A percentile compares a stretch with the other conserved stretches of the same genome.
Evolutionary conservation across 2,797 vertebrate species (phyloP).

Genomic region (Alfaro cultratus): DNA sequence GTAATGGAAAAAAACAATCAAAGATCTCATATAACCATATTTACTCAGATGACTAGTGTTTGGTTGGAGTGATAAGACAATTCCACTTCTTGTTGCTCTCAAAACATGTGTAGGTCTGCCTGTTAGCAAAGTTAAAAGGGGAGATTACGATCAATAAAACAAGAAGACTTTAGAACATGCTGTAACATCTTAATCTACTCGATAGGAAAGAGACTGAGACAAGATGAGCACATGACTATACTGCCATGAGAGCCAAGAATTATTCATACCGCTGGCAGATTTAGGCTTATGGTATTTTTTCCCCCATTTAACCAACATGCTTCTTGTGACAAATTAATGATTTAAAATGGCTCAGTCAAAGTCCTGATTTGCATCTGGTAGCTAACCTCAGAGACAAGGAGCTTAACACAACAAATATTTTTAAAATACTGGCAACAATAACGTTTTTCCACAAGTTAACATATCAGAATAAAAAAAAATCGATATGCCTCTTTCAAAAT

Average conservation of each 20-base stretch:
- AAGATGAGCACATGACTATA: conserved; percentile 25
- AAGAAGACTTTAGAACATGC: conserved; percentile 18
- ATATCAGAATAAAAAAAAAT: neutral
- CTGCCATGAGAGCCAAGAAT: neutral
- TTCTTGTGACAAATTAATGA: neutral
- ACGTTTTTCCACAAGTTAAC: neutral
- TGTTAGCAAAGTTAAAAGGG: conserved; percentile 55
- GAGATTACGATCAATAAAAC: conserved; percentile 55
- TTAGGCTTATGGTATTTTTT: neutral
- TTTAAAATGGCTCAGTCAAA: neutral
- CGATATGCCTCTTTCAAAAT: neutral
- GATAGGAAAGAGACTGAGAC: conserved; percentile 1
- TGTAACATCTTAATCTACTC: neutral
- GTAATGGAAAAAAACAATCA: conserved; percentile 66
- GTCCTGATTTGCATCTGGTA: neutral
- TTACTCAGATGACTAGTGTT: conserved; percentile 56
- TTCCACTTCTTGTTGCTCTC: conserved; percentile 20
- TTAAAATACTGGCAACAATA: neutral
- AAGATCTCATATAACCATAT: conserved; percentile 56
- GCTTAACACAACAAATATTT: neutral
- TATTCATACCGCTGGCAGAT: neutral
- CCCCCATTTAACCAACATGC: neutral
- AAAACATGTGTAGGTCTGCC: conserved; percentile 30
- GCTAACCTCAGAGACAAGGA: neutral
- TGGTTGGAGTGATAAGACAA: conserved; percentile 35